Evolutionary conservation across 2,113 vertebrate genomes (phyloP).

Genomic region (Nannobrachium achirus): DNA sequence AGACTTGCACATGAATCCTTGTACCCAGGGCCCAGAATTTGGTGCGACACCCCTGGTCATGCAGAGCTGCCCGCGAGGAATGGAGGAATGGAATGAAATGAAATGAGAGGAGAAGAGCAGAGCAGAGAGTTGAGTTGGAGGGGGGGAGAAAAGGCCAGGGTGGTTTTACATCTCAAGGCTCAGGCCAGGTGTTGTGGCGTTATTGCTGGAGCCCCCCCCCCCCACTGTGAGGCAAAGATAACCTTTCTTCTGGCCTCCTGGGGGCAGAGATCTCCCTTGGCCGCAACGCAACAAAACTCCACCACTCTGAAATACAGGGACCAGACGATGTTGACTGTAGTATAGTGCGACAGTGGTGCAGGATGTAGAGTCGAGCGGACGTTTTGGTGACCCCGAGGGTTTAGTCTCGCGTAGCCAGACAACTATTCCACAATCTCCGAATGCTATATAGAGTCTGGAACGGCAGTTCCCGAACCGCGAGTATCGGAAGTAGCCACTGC

Average conservation of each 20-base stretch:
- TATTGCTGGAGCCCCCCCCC: constrained; percentile 22
- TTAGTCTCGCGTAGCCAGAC: too few species aligned
- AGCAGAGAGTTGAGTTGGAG: not conserved
- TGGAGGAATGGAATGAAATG: constrained; percentile 67
- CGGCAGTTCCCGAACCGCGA: too few species aligned
- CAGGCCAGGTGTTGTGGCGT: constrained; percentile 66
- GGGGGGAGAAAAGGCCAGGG: constrained; percentile 16
- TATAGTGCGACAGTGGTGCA: too few species aligned
- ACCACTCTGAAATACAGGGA: constrained; percentile 42
- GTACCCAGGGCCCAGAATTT: too few species aligned
- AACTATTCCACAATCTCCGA: too few species aligned
- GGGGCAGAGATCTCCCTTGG: constrained; percentile 24
- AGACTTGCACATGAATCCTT: too few species aligned
- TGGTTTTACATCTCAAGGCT: constrained; percentile 31
- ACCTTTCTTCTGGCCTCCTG: constrained; percentile 48
- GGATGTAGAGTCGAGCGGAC: too few species aligned
- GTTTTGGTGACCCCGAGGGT: too few species aligned
- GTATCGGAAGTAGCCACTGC: too few species aligned
- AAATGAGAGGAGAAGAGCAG: constrained; percentile 27
- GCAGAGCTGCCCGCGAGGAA: constrained; percentile 62
- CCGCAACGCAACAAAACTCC: constrained; percentile 39
- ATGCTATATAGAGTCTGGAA: too few species aligned
- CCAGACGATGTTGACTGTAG: not conserved
- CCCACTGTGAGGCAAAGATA: constrained; percentile 60
- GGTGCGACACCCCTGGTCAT: too few species aligned